Evolutionary conservation across 2,888 invertebrate genomes (phyloP), one percentile per base, ranked within the genome.

Genomic region (Patella pellucida): DNA sequence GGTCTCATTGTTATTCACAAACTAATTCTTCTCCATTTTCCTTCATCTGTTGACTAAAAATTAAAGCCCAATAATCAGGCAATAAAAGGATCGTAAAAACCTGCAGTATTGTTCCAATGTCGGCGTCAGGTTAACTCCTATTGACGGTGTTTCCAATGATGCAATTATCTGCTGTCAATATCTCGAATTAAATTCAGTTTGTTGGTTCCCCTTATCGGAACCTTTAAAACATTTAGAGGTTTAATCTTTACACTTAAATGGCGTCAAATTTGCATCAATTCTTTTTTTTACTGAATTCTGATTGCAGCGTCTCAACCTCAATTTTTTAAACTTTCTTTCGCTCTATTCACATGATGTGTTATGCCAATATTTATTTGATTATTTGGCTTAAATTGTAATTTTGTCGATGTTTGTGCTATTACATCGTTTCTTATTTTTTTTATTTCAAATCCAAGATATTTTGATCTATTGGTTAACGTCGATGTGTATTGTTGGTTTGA

Each of bases 171-270:
- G 19, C 23, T 23, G 62, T 23, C 62, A 62, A 62, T 62, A 9
- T 62, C 62, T 62, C 19, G 23, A 62, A 62, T 62, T 62, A 62
- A 62, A 62, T 62, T 62, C 62, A 62, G 62, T 23, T 62, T 62
- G 62, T 62, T 62, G 62, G 62, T 62, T 62, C 62, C 62, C 23
- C 19, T 62, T 62, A 23, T 62, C 2, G 19, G 19, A 62, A 23
- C 62, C 23, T 62, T 23, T 23, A 62, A n/a, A 62, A 62, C 62
- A 62, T 62, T 62, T 62, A 62, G 11, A 23, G 23, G 19, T 62
- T 62, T 62, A 62, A 62, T 62, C 62, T 62, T 62, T 62, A 62
- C 62, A 62, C 62, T 62, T 62, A 62, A 62, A 62, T 62, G 62
- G 62, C 62, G 62, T 19, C 62, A 62, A 62, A 62, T 62, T 62